Evolutionary conservation across 1,140 invertebrate genomes (phyloP), one percentile per base, ranked within the genome.

Genomic region (Aradophagus sp.): DNA sequence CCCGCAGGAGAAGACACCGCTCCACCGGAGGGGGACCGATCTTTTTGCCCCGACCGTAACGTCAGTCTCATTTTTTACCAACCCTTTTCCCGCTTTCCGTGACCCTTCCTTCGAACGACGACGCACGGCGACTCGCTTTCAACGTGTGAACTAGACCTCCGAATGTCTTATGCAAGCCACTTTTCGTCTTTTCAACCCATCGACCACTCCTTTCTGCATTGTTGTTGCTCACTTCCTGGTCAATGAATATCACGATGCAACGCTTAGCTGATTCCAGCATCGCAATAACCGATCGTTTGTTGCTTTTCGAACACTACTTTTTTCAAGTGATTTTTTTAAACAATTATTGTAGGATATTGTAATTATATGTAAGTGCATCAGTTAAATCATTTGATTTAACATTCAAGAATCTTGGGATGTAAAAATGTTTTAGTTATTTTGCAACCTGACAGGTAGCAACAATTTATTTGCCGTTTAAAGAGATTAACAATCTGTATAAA

Each of bases 51-150:
- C 79, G 81, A 76, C 79, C 68, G 77, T 67, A 79, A 80, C 75
- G 41, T 73, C 78, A 75, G 70, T 71, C 77, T 84, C 80, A 77
- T 76, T 84, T 82, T 80, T 79, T 81, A 79, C 78, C 55, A 83
- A 81, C 81, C 79, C 79, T 80, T 84, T 83, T 81, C 74, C 62
- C 59, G 52, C 50, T 56, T 62, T 68, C 53, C 52, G 50, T 59
- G 26, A 27, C 53, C 59, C 41, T 63, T 52, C 17, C 36, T 20
- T 36, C 17, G 27, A 45, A 69, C 17, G 61, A 48, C 35, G 17
- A 14, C 47, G 19, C 50, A 41, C 29, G 38, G 44, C 32, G 23
- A 52, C 20, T 58, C 39, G 34, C 26, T 65, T 58, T 63, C 27
- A 53, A 75, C 67, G 68, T 73, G 48, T 53, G 44, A 62, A 68